Evolutionary conservation across 2,888 invertebrate species (phyloP), one percentile per base, ranked within the genome.

Genomic region (Epistrophe eligans): DNA sequence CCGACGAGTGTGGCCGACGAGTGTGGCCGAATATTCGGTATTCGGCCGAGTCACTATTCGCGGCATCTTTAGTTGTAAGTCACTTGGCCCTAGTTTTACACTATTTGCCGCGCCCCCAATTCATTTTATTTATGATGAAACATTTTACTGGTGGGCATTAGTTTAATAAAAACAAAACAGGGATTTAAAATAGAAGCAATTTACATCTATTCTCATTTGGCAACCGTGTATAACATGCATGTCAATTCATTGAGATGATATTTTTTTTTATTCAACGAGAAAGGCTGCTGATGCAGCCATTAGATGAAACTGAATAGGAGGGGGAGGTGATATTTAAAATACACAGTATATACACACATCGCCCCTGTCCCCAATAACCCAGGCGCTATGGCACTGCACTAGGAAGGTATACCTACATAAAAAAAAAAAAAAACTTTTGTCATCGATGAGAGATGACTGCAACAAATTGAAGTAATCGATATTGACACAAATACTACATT

Each of bases 401-500:
- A 28, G 6, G n/a, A n/a, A n/a, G 17, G 0, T 1, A 5, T 35
- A 32, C 32, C 1, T 8, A 57, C 10, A 38, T 15, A 80, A 48
- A 50, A 40, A 60, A 2, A 80, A 48, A 50, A 40, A 60, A 2
- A 57, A 72, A 71, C 19, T 57, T 55, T 48, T 77, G 62, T 58
- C 72, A 57, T 62, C 79, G 32, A 66, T 43, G 66, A 45, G 60
- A 79, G 77, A 77, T 79, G 82, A 79, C 67, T 73, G 58, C 79
- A 67, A 64, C 79, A 57, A 38, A 50, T 35, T 43, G 19, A 28
- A 73, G 67, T 62, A 84, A 84, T 84, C 79, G 79, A 84, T 84
- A 84, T 79, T 79, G 79, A 84, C 83, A 83, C 83, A 84, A 79
- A 79, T 74, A 73, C 83, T 45, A 52, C 38, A 52, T 57, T 52